phyloP scores from a whole-genome alignment of 2,888 invertebrate genomes.

The Ceramica pisi region DNA sequence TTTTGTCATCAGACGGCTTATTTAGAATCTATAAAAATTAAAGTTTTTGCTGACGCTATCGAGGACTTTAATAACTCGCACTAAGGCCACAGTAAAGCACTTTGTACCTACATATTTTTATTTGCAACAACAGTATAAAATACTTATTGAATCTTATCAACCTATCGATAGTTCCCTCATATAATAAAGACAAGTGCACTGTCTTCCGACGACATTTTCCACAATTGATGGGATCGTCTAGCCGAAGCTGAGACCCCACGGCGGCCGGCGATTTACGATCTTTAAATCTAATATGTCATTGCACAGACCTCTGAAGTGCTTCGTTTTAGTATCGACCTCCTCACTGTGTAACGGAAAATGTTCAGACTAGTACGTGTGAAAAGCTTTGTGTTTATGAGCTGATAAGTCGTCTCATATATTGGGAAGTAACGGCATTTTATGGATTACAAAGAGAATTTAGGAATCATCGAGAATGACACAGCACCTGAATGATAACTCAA shows the following conservation, averaged over 20 bases:
- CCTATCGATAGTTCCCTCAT: background rate
- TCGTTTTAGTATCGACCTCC: constrained; percentile 43
- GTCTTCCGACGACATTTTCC: constrained; percentile 34
- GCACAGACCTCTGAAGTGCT: constrained; percentile 50
- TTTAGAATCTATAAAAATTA: too few relatives aligned
- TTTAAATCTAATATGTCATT: constrained; percentile 62
- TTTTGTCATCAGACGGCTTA: too few relatives aligned
- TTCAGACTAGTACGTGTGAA: constrained; percentile 5
- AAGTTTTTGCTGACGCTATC: too few relatives aligned
- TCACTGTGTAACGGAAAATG: constrained; percentile 11
- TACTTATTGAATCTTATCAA: background rate
- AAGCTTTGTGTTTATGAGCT: constrained; percentile 10
- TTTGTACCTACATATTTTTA: too few relatives aligned
- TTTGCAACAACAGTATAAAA: background rate
- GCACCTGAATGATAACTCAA: background rate
- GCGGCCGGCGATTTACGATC: constrained; percentile 53
- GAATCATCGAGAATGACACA: background rate
- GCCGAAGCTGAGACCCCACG: constrained; percentile 39
- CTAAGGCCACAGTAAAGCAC: too few relatives aligned
- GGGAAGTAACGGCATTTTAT: background rate
- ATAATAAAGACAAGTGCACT: constrained; percentile 34
- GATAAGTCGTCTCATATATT: background rate
- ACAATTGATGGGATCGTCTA: constrained; percentile 55
- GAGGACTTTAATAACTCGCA: too few relatives aligned
- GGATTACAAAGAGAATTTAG: background rate